A percentile compares a stretch with the other conserved stretches of the same genome.
Conservation (phyloP, 1,140 invertebrate genomes). For the Diabrotica undecimpunctata region DNA sequence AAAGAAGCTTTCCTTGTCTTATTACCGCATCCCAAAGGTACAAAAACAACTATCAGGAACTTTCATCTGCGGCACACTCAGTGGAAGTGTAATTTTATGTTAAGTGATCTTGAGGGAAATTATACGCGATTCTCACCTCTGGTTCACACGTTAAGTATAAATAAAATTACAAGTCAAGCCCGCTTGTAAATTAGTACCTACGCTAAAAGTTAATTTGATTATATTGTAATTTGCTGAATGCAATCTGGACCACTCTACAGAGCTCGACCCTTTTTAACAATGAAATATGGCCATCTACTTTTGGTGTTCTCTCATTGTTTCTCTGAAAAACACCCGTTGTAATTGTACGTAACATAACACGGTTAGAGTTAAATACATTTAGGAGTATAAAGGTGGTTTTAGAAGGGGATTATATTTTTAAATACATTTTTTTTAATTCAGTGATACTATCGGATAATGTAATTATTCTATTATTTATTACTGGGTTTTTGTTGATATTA, state of each 20-base stretch:
- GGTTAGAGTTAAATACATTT: not conserved
- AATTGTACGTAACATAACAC: conserved; percentile 9
- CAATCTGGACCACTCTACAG: conserved; percentile 24
- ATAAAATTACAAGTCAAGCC: conserved; percentile 29
- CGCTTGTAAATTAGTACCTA: conserved; percentile 24
- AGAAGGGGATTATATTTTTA: too few species aligned
- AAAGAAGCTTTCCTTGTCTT: conserved; percentile 3
- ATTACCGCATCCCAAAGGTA: conserved; percentile 5
- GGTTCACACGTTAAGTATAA: conserved; percentile 30
- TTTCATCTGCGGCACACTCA: conserved; percentile 13
- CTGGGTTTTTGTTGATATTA: too few species aligned
- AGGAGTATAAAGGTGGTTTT: too few species aligned
- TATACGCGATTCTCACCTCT: conserved; percentile 27
- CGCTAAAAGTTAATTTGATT: conserved; percentile 38
- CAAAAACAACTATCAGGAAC: conserved; percentile 19
- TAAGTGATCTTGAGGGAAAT: conserved; percentile 37
- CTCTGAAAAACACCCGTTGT: conserved; percentile 9
- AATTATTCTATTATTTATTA: too few species aligned
- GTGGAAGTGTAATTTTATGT: conserved; percentile 34
- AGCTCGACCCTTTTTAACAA: conserved; percentile 22
- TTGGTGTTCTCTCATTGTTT: conserved; percentile 15
- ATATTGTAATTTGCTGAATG: conserved; percentile 38
- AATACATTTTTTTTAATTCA: too few species aligned
- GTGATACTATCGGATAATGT: too few species aligned
- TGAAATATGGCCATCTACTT: conserved; percentile 24